These are phyloP conservation scores for Malthinus seriepunctatus DNA, from an alignment of 2,888 invertebrate species.

Conservation along the genomic window DNA sequence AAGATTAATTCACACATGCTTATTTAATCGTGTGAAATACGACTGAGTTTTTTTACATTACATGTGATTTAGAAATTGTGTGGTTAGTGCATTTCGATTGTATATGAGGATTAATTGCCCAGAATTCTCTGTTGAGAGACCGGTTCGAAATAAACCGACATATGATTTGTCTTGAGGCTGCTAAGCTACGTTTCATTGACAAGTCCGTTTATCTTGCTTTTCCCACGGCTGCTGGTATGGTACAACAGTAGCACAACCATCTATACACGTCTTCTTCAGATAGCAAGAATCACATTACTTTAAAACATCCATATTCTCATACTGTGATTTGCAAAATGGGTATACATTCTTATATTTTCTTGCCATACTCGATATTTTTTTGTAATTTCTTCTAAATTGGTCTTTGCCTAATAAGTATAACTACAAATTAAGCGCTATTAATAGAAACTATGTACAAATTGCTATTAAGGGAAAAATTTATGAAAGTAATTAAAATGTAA, in stretches of 20 bases:
- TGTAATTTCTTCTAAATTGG: not conserved
- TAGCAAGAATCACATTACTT: conserved; percentile 38
- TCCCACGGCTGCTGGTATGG: conserved; percentile 41
- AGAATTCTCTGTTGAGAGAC: conserved; percentile 29
- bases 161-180: conserved; percentile 36
- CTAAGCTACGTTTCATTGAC: conserved; percentile 38
- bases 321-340: not conserved
- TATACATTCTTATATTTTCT: not conserved
- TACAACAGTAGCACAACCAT: conserved; percentile 39
- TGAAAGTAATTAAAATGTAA: no score
- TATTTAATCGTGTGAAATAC: not conserved
- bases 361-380: not conserved
- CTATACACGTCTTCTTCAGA: conserved; percentile 39
- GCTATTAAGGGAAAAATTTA: no score
- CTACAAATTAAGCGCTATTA: no score
- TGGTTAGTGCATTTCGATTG: conserved; percentile 17
- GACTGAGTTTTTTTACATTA: not conserved
- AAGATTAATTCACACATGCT: not conserved
- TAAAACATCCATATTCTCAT: conserved; percentile 22
- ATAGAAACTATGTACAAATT: no score
- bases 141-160: conserved; percentile 31
- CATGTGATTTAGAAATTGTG: conserved; percentile 5
- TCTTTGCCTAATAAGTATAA: no score
- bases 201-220: conserved; percentile 42
- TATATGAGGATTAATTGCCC: conserved; percentile 24